Conservation (phyloP, 2,797 vertebrate species). For the Rhynchotus rufescens region DNA sequence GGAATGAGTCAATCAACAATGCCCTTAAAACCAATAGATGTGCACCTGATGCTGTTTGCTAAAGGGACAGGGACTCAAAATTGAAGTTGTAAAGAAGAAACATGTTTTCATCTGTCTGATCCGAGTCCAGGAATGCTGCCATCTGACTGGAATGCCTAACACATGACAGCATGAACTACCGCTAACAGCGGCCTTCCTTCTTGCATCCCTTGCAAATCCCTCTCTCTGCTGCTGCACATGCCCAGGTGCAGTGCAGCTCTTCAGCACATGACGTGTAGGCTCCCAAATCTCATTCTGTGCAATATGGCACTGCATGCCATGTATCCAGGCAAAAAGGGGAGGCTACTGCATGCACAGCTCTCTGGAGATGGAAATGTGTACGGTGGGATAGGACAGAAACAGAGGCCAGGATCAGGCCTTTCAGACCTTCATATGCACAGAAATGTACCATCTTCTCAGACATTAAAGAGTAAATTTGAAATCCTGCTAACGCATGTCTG, state of each 20-base stretch:
- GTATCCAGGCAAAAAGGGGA: background rate
- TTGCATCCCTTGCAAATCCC: constrained; percentile 9
- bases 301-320: no score
- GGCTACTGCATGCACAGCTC: background rate
- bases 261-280: accelerated
- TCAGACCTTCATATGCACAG: no score
- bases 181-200: background rate
- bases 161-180: constrained; percentile 25
- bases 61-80: background rate
- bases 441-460: background rate
- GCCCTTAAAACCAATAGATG: background rate
- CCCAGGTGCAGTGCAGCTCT: background rate
- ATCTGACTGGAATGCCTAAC: background rate
- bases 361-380: background rate
- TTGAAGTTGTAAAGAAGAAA: background rate
- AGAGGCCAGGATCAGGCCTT: background rate
- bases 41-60: background rate
- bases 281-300: background rate
- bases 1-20: background rate
- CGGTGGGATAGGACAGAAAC: background rate
- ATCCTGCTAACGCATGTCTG: background rate
- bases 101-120: background rate
- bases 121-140: constrained; percentile 34
- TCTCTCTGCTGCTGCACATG: constrained; percentile 24
- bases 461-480: background rate